Evolutionary conservation across 2,888 invertebrate genomes (phyloP).

Genomic region (Mythimna ferrago): DNA sequence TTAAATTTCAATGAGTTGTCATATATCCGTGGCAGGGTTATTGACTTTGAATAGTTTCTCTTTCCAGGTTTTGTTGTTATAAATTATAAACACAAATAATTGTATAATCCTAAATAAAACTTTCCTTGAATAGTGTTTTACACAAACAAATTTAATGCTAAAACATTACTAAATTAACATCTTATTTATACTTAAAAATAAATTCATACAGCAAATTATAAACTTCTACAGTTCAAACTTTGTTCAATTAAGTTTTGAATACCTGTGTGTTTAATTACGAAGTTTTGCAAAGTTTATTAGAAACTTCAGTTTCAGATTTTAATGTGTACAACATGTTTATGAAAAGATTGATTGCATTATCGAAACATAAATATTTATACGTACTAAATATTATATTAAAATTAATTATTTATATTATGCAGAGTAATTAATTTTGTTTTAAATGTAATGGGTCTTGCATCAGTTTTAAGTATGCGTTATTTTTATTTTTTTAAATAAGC

Average conservation of each 20-base stretch:
- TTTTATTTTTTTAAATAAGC: neutral
- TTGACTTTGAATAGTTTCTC: too few relatives aligned
- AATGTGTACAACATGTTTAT: constrained; percentile 24
- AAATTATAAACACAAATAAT: neutral
- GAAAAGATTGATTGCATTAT: constrained; percentile 29
- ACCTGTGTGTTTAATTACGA: constrained; percentile 62
- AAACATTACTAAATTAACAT: constrained; percentile 4
- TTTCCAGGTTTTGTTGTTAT: too few relatives aligned
- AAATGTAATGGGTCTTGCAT: neutral
- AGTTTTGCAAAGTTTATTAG: constrained; percentile 37
- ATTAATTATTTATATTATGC: constrained; percentile 2
- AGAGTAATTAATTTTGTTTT: neutral
- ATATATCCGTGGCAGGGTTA: too few relatives aligned
- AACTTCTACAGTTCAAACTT: constrained; percentile 22
- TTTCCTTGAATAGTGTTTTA: neutral
- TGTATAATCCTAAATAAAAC: neutral
- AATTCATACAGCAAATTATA: constrained; percentile 1
- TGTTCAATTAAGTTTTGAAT: constrained; percentile 38
- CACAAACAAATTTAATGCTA: neutral
- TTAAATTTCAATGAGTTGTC: too few relatives aligned
- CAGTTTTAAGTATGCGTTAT: neutral
- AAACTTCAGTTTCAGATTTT: constrained; percentile 15
- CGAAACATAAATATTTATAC: constrained; percentile 11
- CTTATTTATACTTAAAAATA: constrained; percentile 15
- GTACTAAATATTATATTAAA: neutral